Percentiles rank a stretch among this genome's conserved stretches.
These are phyloP conservation scores for Berghia stephanieae DNA, from an alignment of 1,140 invertebrate species.

Conservation along the genomic window DNA sequence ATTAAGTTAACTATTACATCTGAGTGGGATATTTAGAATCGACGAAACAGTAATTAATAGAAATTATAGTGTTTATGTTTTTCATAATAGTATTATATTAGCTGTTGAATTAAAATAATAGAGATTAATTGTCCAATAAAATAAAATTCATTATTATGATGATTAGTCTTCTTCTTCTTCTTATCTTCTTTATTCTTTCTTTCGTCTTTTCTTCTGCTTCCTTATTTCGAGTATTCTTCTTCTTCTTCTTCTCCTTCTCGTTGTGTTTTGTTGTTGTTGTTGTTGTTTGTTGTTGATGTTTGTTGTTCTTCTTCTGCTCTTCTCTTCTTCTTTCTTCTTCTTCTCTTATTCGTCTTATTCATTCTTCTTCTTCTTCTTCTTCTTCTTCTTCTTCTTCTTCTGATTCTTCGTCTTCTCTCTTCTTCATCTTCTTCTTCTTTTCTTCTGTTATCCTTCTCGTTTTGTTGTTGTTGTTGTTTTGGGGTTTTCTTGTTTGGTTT, in stretches of 20 bases:
- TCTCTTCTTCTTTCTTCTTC: neutral
- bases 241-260: neutral
- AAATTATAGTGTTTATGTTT: too few relatives aligned
- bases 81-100: too few relatives aligned
- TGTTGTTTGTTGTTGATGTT: neutral
- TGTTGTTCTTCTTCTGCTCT: neutral
- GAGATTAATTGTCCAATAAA: too few relatives aligned
- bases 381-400: neutral
- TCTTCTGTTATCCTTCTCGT: neutral
- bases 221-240: too few relatives aligned
- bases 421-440: neutral
- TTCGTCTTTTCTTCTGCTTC: too few relatives aligned
- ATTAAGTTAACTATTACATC: too few relatives aligned
- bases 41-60: too few relatives aligned
- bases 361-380: neutral
- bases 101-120: too few relatives aligned
- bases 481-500: neutral
- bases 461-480: constrained; percentile 1
- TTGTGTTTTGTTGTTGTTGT: neutral
- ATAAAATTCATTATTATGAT: too few relatives aligned
- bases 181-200: too few relatives aligned
- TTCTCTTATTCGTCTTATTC: neutral
- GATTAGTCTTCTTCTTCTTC: too few relatives aligned
- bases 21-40: too few relatives aligned
- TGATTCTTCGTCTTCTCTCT: neutral